Base-by-base conservation (phyloP, 1,140 invertebrate species). In the Stegodyphus mimosarum region DNA sequence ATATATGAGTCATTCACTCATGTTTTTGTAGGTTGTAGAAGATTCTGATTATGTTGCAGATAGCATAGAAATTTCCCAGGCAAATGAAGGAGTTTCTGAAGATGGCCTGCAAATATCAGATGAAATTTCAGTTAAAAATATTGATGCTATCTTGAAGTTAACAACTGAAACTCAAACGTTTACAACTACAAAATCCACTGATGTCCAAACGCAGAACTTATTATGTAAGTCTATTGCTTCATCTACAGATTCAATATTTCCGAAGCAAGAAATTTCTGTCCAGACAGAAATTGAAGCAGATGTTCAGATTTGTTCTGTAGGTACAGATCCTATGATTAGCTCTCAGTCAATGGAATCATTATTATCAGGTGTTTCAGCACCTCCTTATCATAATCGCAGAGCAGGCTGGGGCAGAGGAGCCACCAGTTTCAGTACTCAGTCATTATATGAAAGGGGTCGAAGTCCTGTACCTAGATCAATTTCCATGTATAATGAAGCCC, bases 271-370 rank as follows among this genome's bases (percentile, higher is more conserved):
- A 53, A 86, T 86, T 11, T 86, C 74, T 9, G 55, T 86, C 5
- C 83, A 86, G 49, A 86, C 83, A 13, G 83, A 86, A 64, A 10
- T 33, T 18, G 83, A 69, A 63, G 52, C 13, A 55, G 6, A 18
- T 10, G 13, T 55, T n/a, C 75, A 86, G 49, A 17, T 63, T 10
- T 78, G 83, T 33, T 86, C 83, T 52, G 75, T 86, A 9, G 83
- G 74, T 13, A 86, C 83, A 50, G 83, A 86, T 66, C 83, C 83
- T n/a, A 86, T 86, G 83, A 86, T 86, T 33, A 86, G 83, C 15
- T 86, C 83, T 48, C 83, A 86, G 52, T 86, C 83, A 0, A 86
- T 86, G 74, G 83, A 86, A 49, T 86, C 83, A 64, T 33, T 86
- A 7, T 33, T 86, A 5, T 86, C 83, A 33, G 83, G 83, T 48